These are phyloP conservation scores for Spisula subtruncata DNA, from an alignment of 2,888 invertebrate genomes.

Conservation along the genomic window DNA sequence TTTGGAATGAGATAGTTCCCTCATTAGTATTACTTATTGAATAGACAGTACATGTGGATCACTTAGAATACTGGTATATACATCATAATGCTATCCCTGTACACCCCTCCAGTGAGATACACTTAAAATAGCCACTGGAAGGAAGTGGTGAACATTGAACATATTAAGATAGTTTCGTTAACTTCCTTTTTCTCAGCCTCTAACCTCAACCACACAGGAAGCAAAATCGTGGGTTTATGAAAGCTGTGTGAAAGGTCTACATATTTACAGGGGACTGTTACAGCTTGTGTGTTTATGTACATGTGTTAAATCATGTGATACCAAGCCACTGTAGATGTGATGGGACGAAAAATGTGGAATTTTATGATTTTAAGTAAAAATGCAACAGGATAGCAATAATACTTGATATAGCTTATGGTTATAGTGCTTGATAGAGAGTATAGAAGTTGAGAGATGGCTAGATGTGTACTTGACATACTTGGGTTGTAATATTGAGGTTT, in stretches of 20 bases:
- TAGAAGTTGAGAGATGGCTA: not conserved
- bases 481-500: not conserved
- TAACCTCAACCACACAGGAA: slow-evolving; percentile 17
- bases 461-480: not conserved
- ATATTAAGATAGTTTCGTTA: slow-evolving; percentile 24
- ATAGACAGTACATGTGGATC: too few relatives aligned
- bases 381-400: not conserved
- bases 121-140: slow-evolving; percentile 19
- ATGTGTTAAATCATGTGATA: not conserved
- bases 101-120: not conserved
- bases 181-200: slow-evolving; percentile 21
- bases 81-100: not conserved
- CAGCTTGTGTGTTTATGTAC: not conserved
- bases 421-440: too few relatives aligned
- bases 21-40: too few relatives aligned
- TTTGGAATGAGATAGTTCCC: too few relatives aligned
- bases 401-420: not conserved
- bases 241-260: not conserved
- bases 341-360: not conserved
- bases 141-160: slow-evolving; percentile 20
- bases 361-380: not conserved
- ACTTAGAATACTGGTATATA: not conserved
- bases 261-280: not conserved
- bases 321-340: not conserved
- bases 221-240: not conserved